These are phyloP conservation scores for Physella acuta DNA, from an alignment of 1,140 invertebrate species.

Conservation along the genomic window DNA sequence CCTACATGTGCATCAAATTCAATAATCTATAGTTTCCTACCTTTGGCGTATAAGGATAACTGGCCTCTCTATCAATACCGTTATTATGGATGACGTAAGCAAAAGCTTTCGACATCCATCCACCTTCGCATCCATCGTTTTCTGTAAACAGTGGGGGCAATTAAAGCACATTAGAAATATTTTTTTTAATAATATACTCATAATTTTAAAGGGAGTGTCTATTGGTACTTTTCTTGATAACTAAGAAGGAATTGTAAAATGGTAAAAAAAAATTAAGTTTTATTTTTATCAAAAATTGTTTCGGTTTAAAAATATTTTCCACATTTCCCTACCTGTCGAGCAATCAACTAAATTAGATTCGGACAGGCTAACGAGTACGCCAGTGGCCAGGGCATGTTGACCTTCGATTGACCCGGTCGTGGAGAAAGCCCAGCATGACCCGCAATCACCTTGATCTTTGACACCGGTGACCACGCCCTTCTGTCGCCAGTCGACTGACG, in stretches of 20 bases:
- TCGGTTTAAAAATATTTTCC: too few species aligned
- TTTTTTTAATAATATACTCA: too few species aligned
- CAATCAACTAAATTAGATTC: slow-evolving; percentile 98
- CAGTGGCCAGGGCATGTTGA: slow-evolving; percentile 85
- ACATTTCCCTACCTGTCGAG: too few species aligned
- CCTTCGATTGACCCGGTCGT: slow-evolving; percentile 89
- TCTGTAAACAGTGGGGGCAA: too few species aligned
- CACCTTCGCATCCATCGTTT: slow-evolving; percentile 93
- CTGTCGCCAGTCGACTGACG: slow-evolving; percentile 59
- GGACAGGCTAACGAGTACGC: slow-evolving; percentile 83
- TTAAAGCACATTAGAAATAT: too few species aligned
- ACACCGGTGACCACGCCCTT: slow-evolving; percentile 62
- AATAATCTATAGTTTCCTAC: too few species aligned
- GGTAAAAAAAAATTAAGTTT: too few species aligned
- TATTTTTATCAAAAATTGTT: too few species aligned
- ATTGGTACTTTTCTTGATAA: too few species aligned
- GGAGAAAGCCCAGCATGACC: slow-evolving; percentile 56
- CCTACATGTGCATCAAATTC: too few species aligned
- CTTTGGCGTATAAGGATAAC: slow-evolving; percentile 54
- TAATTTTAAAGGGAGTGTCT: too few species aligned
- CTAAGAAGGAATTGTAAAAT: too few species aligned
- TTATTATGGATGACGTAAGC: slow-evolving; percentile 87
- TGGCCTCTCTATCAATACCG: slow-evolving; percentile 86
- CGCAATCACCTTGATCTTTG: slow-evolving; percentile 60
- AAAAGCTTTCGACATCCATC: slow-evolving; percentile 87